Base-by-base conservation (phyloP, 1,140 invertebrate species). In the Megathymus violae region DNA sequence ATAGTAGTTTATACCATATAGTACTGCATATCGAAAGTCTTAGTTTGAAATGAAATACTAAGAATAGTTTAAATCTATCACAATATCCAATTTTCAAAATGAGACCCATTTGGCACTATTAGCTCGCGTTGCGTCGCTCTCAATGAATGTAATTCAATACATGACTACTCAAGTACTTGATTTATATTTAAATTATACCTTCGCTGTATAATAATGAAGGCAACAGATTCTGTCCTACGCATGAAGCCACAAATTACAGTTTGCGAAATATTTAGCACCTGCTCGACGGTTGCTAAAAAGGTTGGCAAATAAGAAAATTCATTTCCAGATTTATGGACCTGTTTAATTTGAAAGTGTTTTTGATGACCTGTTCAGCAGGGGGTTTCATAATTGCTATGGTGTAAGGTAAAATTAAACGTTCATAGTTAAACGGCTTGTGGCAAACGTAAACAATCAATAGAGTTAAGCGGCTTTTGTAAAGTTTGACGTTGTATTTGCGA, bases 201-300 rank as follows among this genome's bases (percentile, higher is more conserved):
- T 25, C 58, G 43, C 54, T 54, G 54, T 48, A 43, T 61, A 36
- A 60, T 65, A 65, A 66, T 66, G 56, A 66, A 31, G 6, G 10
- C 17, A 64, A 25, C 19, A 36, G 40, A 65, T 38, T 54, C 38
- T 64, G 62, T 65, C 68, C 48, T 67, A 74, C 68, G 64, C 65
- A 63, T 73, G 64, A 44, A 58, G 56, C 31, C 43, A 47, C 56
- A 69, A 62, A 67, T 67, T 63, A 63, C n/a, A 27, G 47, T 46
- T 74, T 74, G 68, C 68, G 64, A 74, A 70, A 74, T 54, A 27
- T 17, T 54, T 62, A 52, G 46, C 69, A 72, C 69, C 66, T 72
- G 69, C 38, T 31, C 34, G 13, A 43, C n/a, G 1, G 16, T 59
- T 11, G 43, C 27, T 47, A 59, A 59, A 59, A 47, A 59, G 27